A percentile compares a stretch with the other conserved stretches of the same genome.
Evolutionary conservation across 2,797 vertebrate genomes (phyloP).

Genomic region (Lerista edwardsae): DNA sequence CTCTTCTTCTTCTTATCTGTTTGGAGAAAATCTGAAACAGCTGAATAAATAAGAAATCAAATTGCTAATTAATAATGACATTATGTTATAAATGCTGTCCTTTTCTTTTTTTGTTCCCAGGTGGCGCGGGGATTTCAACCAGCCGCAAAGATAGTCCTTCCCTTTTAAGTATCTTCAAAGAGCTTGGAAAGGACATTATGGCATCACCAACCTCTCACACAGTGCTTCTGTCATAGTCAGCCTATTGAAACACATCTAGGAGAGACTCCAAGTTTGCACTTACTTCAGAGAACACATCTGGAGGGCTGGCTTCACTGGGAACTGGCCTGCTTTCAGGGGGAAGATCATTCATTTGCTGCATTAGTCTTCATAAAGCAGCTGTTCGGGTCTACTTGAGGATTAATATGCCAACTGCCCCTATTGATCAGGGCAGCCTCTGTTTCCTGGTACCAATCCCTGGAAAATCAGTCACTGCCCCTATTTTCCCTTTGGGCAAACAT

Average conservation of each 20-base stretch:
- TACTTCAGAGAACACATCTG: conserved; percentile 6
- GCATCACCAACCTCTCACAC: not conserved
- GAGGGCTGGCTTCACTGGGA: not conserved
- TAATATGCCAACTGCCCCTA: not conserved
- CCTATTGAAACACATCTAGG: not conserved
- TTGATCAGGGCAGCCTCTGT: not conserved
- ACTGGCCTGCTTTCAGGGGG: not conserved
- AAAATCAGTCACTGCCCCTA: not conserved
- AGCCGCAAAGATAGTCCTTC: not conserved
- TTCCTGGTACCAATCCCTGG: not conserved
- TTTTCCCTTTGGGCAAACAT: not conserved
- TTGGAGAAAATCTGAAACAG: not conserved
- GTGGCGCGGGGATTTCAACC: not conserved
- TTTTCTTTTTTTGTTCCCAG: not conserved
- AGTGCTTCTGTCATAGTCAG: not conserved
- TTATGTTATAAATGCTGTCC: conserved; percentile 2
- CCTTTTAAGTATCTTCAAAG: not conserved
- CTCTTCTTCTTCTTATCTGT: not conserved
- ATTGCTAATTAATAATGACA: not conserved
- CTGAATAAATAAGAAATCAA: not conserved
- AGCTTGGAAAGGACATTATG: not conserved
- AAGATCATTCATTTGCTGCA: not conserved
- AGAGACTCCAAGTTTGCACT: conserved; percentile 5
- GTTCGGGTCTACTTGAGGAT: not conserved
- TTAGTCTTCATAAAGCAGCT: not conserved